phyloP scores from a whole-genome alignment of 2,888 invertebrate genomes.

The Falcaria lacertinaria region DNA sequence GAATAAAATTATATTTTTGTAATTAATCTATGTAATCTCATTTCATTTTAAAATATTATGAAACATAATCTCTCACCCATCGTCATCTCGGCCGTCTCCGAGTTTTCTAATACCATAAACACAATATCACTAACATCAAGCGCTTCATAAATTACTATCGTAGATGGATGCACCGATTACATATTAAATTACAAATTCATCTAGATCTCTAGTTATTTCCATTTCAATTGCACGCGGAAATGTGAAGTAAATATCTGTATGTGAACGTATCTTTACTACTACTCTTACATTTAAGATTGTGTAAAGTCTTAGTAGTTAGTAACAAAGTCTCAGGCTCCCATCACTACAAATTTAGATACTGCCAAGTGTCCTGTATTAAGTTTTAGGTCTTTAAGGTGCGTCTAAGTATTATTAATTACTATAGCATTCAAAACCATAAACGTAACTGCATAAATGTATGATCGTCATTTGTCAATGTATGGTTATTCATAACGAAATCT shows the following conservation, averaged over 20 bases:
- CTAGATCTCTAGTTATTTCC: slow-evolving; percentile 38
- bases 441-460: too few species aligned
- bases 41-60: neutral
- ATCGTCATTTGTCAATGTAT: too few species aligned
- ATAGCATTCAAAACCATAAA: too few species aligned
- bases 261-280: neutral
- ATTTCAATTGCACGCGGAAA: slow-evolving; percentile 44
- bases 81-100: neutral
- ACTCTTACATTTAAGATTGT: neutral
- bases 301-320: too few species aligned
- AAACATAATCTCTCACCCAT: neutral
- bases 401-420: too few species aligned
- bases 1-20: too few species aligned
- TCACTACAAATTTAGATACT: too few species aligned
- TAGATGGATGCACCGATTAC: slow-evolving; percentile 44
- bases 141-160: slow-evolving; percentile 30
- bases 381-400: too few species aligned
- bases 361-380: too few species aligned
- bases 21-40: neutral
- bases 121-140: neutral
- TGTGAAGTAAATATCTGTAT: neutral
- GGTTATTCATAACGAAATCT: too few species aligned
- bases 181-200: slow-evolving; percentile 54
- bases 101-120: neutral
- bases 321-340: too few species aligned